Conservation (phyloP, 2,797 vertebrate species). For the Vespertilio murinus region DNA sequence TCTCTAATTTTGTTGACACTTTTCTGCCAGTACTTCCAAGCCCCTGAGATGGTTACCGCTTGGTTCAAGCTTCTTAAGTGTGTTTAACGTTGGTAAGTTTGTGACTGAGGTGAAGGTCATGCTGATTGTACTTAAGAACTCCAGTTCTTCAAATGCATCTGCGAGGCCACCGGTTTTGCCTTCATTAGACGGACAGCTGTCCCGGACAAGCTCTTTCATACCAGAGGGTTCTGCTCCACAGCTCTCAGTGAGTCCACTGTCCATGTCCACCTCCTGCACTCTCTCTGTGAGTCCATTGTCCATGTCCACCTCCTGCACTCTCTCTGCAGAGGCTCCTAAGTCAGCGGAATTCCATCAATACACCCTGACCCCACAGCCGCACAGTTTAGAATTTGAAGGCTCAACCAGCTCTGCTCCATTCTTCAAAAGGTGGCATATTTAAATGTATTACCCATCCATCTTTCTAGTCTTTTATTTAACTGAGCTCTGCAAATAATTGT, state of each 20-base stretch:
- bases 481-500: conserved; percentile 60
- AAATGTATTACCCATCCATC: background rate
- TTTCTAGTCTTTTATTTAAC: conserved; percentile 32
- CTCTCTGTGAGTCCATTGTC: conserved; percentile 95
- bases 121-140: conserved; percentile 98
- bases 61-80: conserved; percentile 99
- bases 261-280: conserved; percentile 94
- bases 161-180: conserved; percentile 98
- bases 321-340: conserved; percentile 80
- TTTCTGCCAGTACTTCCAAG: conserved; percentile 96
- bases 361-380: conserved; percentile 83
- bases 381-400: conserved; percentile 90
- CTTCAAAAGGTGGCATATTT: conserved; percentile 77
- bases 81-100: conserved; percentile 98
- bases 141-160: conserved; percentile 97
- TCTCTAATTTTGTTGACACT: conserved; percentile 99
- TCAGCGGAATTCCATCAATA: conserved; percentile 77
- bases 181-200: conserved; percentile 96
- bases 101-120: conserved; percentile 95
- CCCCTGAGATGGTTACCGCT: conserved; percentile 99
- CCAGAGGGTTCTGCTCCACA: conserved; percentile 98
- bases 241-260: conserved; percentile 97
- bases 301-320: conserved; percentile 93
- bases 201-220: conserved; percentile 97
- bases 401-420: conserved; percentile 86